These are phyloP conservation scores for Nysson spinosus DNA, from an alignment of 2,888 invertebrate species.

Conservation along the genomic window DNA sequence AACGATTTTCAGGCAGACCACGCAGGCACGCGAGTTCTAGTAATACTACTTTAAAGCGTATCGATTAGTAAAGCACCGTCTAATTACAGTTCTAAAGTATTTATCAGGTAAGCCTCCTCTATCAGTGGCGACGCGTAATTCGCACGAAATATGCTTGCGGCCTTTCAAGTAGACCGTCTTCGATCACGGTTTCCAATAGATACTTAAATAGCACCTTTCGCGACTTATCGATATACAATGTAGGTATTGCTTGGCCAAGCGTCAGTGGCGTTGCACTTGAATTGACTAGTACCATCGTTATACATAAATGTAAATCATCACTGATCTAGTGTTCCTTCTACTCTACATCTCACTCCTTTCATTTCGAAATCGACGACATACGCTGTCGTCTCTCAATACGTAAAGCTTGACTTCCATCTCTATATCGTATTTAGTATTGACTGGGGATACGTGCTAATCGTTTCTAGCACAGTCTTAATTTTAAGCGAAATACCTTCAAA, in stretches of 20 bases:
- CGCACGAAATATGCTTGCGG: constrained; percentile 29
- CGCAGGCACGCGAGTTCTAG: constrained; percentile 49
- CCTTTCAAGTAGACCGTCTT: constrained; percentile 53
- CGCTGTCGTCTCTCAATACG: constrained; percentile 10
- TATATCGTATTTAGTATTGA: constrained; percentile 50
- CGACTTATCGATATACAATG: constrained; percentile 19
- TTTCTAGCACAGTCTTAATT: constrained; percentile 30
- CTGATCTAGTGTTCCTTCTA: constrained; percentile 1
- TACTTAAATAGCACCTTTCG: constrained; percentile 42
- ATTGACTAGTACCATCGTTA: constrained; percentile 70
- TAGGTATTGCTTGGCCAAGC: constrained; percentile 67
- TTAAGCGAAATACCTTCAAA: constrained; percentile 42
- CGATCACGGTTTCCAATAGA: constrained; percentile 51
- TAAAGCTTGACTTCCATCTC: constrained; percentile 54
- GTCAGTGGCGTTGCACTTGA: constrained; percentile 67
- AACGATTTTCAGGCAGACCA: constrained; percentile 28
- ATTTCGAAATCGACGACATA: constrained; percentile 12
- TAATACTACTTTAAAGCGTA: constrained; percentile 64
- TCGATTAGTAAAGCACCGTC: constrained; percentile 68
- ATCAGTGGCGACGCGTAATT: neutral
- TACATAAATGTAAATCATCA: constrained; percentile 32
- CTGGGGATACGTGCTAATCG: constrained; percentile 34
- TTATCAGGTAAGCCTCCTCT: constrained; percentile 54
- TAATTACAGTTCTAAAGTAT: constrained; percentile 63
- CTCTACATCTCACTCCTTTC: constrained; percentile 1